Evolutionary conservation across 2,888 invertebrate species (phyloP).

Genomic region (Agelastica alni): DNA sequence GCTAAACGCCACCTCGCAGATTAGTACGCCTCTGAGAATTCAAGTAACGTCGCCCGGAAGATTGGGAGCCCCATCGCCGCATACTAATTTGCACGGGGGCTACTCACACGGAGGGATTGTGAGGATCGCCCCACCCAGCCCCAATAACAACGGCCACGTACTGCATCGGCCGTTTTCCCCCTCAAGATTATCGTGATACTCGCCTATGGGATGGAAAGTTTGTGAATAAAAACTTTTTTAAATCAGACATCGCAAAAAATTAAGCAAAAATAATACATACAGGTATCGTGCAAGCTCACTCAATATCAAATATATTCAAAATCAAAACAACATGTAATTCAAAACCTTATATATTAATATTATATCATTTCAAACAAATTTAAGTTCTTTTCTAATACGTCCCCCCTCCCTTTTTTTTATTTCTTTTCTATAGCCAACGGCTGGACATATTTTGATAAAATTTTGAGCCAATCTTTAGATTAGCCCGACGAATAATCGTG

Average conservation of each 20-base stretch:
- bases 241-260: conserved; percentile 7
- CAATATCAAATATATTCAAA: too few relatives aligned
- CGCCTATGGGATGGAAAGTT: conserved; percentile 40
- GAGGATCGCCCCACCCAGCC: conserved; percentile 53
- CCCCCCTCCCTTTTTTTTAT: too few relatives aligned
- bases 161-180: conserved; percentile 57
- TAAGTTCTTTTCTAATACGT: too few relatives aligned
- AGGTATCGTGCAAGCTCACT: too few relatives aligned
- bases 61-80: conserved; percentile 42
- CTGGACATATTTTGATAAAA: too few relatives aligned
- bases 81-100: conserved; percentile 46
- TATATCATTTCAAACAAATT: too few relatives aligned
- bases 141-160: conserved; percentile 45
- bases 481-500: too few relatives aligned
- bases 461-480: too few relatives aligned
- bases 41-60: conserved; percentile 50
- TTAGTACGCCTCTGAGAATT: conserved; percentile 53
- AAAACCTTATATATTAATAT: too few relatives aligned
- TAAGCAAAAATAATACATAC: too few relatives aligned
- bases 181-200: conserved; percentile 56
- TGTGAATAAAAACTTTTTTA: conserved; percentile 37
- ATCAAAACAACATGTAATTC: too few relatives aligned
- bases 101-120: conserved; percentile 52
- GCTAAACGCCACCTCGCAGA: conserved; percentile 38
- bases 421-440: too few relatives aligned